A percentile compares a stretch with the other conserved stretches of the same genome.
Evolutionary conservation across 1,140 invertebrate species (phyloP).

Genomic region (Heliconius himera): DNA sequence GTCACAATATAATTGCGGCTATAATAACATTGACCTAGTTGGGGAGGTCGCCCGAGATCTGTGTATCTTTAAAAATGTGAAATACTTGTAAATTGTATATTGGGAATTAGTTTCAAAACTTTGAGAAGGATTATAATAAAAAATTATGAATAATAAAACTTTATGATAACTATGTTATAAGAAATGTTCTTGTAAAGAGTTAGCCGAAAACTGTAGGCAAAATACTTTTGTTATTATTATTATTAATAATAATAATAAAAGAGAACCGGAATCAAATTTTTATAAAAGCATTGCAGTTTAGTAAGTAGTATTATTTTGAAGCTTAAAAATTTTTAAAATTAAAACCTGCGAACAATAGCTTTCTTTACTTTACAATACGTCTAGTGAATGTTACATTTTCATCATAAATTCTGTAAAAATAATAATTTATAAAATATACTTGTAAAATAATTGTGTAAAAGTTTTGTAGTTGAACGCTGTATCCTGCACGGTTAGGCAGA

Average conservation of each 20-base stretch:
- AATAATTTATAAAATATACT: neutral
- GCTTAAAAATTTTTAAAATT: neutral
- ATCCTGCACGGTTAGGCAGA: too few relatives aligned
- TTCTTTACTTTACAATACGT: neutral
- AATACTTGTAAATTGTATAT: neutral
- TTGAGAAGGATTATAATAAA: neutral
- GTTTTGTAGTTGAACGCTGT: too few relatives aligned
- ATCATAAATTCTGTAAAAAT: neutral
- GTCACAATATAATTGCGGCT: conserved; percentile 17
- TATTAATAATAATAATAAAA: neutral
- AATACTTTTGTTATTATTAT: neutral
- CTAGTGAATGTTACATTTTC: neutral
- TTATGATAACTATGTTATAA: neutral
- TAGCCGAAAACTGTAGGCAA: too few relatives aligned
- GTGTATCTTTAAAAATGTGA: conserved; percentile 8
- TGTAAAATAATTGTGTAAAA: too few relatives aligned
- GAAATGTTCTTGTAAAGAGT: neutral
- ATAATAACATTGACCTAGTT: conserved; percentile 21
- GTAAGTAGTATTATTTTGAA: neutral
- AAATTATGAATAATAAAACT: neutral
- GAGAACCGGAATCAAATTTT: neutral
- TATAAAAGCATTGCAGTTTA: conserved; percentile 1
- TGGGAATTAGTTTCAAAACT: neutral
- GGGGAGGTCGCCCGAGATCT: neutral
- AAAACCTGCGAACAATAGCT: neutral